Evolutionary conservation across 2,888 invertebrate genomes (phyloP).

Genomic region (Atrina japonica): DNA sequence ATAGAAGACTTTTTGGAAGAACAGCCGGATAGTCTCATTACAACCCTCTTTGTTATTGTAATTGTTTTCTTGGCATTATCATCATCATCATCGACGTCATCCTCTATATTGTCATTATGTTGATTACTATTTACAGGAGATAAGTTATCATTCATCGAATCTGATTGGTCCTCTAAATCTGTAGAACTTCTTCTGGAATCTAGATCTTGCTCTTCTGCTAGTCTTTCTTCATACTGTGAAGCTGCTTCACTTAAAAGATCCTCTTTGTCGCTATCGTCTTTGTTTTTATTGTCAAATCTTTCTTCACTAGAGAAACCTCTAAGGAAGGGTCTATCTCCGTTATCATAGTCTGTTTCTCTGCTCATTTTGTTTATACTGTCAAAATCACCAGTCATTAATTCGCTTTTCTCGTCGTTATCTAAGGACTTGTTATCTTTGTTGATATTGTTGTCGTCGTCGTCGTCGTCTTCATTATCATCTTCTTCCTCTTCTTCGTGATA

Average conservation of each 20-base stretch:
- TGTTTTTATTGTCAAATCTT: not conserved
- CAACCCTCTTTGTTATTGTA: conserved; percentile 13
- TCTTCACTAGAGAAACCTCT: not conserved
- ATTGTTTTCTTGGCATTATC: not conserved
- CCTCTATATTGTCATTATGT: not conserved
- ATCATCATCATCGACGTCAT: not conserved
- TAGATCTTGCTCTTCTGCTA: conserved; percentile 20
- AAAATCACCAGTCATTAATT: not conserved
- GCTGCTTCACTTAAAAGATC: conserved; percentile 14
- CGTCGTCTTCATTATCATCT: conserved; percentile 8
- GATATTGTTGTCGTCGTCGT: conserved; percentile 1
- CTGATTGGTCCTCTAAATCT: conserved; percentile 10
- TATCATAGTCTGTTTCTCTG: too few relatives aligned
- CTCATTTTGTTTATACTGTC: not conserved
- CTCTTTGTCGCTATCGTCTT: not conserved
- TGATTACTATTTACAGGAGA: not conserved
- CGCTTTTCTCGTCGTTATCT: too few relatives aligned
- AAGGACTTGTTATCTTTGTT: too few relatives aligned
- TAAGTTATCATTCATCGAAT: not conserved
- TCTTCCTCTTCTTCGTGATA: conserved; percentile 2
- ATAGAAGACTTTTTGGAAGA: conserved; percentile 57
- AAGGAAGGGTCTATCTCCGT: too few relatives aligned
- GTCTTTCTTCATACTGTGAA: conserved; percentile 8
- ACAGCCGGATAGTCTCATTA: conserved; percentile 60
- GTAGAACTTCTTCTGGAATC: not conserved